Evolutionary conservation across 2,888 invertebrate species (phyloP).

Genomic region (Nephrotoma appendiculata): DNA sequence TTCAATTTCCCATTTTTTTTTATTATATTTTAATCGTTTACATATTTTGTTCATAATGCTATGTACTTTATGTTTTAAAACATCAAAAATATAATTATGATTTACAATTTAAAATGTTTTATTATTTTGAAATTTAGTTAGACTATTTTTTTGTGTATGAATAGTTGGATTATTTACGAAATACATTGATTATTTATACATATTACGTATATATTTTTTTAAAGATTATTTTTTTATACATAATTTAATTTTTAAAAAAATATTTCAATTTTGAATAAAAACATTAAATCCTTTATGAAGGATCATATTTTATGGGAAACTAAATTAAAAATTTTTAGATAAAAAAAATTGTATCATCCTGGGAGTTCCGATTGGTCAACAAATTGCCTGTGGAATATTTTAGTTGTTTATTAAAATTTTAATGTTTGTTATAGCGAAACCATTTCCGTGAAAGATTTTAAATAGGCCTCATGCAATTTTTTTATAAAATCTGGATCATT

Average conservation of each 20-base stretch:
- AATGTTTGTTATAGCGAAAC: constrained; percentile 22
- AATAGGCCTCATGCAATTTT: constrained; percentile 83
- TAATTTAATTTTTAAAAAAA: background rate
- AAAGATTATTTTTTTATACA: background rate
- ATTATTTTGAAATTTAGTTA: background rate
- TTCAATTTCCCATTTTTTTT: background rate
- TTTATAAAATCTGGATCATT: constrained; percentile 78
- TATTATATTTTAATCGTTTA: background rate
- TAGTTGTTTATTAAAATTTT: background rate
- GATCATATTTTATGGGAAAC: background rate
- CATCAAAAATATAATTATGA: background rate
- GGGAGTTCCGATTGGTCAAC: background rate
- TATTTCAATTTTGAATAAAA: background rate
- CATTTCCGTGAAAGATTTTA: constrained; percentile 64
- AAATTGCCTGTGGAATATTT: background rate
- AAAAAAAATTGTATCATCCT: background rate
- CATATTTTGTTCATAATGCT: background rate
- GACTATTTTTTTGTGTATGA: background rate
- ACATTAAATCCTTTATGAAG: background rate
- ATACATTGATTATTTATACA: background rate
- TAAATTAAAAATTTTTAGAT: background rate
- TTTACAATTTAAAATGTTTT: background rate
- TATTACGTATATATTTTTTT: background rate
- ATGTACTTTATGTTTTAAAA: background rate
- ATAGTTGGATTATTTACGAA: background rate